Base-by-base conservation (phyloP, 2,797 vertebrate species). In the Cephalopachus bancanus region DNA sequence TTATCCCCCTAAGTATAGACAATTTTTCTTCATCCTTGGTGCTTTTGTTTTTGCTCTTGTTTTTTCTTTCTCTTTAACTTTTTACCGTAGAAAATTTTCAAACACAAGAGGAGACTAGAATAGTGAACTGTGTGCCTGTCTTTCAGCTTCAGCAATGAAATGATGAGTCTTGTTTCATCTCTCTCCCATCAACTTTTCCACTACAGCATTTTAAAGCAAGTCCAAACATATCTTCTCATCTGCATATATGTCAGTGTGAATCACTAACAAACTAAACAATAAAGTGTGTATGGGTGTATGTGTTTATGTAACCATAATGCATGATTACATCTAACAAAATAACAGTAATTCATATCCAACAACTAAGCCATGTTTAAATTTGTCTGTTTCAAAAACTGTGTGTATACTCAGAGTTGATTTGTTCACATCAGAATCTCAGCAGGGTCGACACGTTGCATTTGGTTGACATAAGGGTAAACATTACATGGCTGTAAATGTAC, bases 281-380 rank as follows among this genome's bases (percentile, higher is more conserved):
- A 79, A 37, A 89, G 6, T 71, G 22, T 72, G n/a, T 30, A 30
- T 89, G n/a, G 83, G 16, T 72, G 44, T 30, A 30, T 89, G n/a
- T 83, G 16, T n/a, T 69, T 89, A 92, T 65, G 22, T 84, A 84
- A 88, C 30, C 17, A 84, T 22, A 94, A 28, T 85, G 53, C 53
- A 83, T 89, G 85, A 83, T 69, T 94, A 93, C n/a, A 88, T 78
- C 33, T 53, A n/a, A 91, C 51, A 96, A 80, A 89, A 87, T 78
- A 74, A 78, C 16, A 87, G 49, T 44, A 88, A 62, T 93, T 93
- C 85, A 79, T 91, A 93, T 79, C 26, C 67, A 92, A 53, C 16
- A 95, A 44, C 28, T 30, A 76, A 37, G 30, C 12, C 20, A 10
- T 85, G 28, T 81, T 96, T 67, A 93, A 15, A 90, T 83, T 92